Evolutionary conservation across 2,888 invertebrate species (phyloP), one percentile per base, ranked within the genome.

Genomic region (Scelioninae gen. 2): DNA sequence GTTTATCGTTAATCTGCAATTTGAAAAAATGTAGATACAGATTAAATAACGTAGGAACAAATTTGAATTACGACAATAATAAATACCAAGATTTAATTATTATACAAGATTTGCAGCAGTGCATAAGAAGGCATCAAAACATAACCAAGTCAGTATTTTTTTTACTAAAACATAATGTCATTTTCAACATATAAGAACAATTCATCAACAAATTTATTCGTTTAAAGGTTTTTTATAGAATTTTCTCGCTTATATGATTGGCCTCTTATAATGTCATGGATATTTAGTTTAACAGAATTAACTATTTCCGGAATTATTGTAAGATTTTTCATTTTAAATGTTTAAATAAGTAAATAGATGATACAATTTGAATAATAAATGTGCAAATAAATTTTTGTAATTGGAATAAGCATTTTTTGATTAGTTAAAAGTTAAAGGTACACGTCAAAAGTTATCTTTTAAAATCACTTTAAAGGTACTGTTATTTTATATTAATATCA

Each of bases 251-350:
- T 46, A 4, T 39, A 48, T n/a, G 65, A 65, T 6, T 65, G 55
- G 65, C 65, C 65, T 3, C 55, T 65, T 18, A 13, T 65, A 16
- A 48, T n/a, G 3, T 48, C 65, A 0, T 65, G 65, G 65, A 55
- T 65, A 15, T 57, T 55, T 5, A 57, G 65, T 57, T 65, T 65
- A 10, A 22, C 48, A 25, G 65, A 65, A 48, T 57, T 65, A 48
- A 55, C 57, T 39, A 45, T 65, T 55, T 65, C 65, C 11, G 65
- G 65, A 65, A 57, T 57, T 13, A 48, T 57, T 18, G 65, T 65
- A 65, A 65, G 65, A n/a, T n/a, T n/a, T n/a, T n/a, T n/a, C n/a
- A n/a, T n/a, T n/a, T n/a, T n/a, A n/a, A n/a, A n/a, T n/a, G n/a
- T n/a, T n/a, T n/a, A n/a, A n/a, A n/a, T n/a, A n/a, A n/a, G n/a